Percentiles rank a stretch among this genome's conserved stretches.
phyloP scores from a whole-genome alignment of 2,113 vertebrate genomes.

The Bettongia penicillata region DNA sequence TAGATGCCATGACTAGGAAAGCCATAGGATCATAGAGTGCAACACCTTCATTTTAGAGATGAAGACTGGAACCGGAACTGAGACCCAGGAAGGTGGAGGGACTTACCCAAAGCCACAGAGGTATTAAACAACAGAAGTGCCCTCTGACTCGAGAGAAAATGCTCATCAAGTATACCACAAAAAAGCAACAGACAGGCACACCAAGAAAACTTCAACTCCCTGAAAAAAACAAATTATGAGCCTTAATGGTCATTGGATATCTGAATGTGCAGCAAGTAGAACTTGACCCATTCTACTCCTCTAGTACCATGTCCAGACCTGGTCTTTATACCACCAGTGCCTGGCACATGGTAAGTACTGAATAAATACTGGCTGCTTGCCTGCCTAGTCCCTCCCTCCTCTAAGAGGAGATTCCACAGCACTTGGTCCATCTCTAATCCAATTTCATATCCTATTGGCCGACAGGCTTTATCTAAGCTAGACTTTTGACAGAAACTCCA shows the following conservation, averaged over 20 bases:
- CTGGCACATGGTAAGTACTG: neutral
- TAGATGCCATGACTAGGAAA: neutral
- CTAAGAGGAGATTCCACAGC: too few species aligned
- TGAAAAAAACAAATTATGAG: neutral
- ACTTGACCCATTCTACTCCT: neutral
- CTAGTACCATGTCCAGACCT: neutral
- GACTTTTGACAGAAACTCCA: neutral
- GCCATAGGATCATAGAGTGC: neutral
- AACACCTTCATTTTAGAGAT: neutral
- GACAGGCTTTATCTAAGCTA: neutral
- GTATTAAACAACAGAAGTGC: neutral
- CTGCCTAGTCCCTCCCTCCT: neutral
- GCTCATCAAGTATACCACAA: neutral
- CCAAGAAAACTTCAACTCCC: neutral
- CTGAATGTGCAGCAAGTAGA: neutral
- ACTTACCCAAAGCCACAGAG: neutral
- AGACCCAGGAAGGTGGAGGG: neutral
- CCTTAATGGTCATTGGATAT: neutral
- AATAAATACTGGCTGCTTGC: neutral
- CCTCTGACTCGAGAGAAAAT: neutral
- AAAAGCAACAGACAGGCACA: neutral
- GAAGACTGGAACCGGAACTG: neutral
- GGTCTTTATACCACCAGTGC: neutral
- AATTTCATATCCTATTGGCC: neutral
- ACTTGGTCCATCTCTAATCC: neutral